Percentiles rank a stretch among this genome's conserved stretches.
phyloP scores from a whole-genome alignment of 1,140 invertebrate genomes.

The Dendrolimus kikuchii region DNA sequence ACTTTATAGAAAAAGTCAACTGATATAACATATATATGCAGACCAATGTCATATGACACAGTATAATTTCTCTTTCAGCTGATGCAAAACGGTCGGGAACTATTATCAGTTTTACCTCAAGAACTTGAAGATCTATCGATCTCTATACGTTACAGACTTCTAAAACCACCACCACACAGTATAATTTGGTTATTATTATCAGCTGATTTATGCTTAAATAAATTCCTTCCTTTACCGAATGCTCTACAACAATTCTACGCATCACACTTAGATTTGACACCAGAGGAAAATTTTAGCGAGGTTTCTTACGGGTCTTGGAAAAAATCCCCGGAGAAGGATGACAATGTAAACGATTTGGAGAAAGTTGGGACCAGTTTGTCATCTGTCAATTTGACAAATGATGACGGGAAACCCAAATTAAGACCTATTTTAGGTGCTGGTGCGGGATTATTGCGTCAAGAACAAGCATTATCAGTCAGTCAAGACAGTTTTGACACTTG shows the following conservation, averaged over 20 bases:
- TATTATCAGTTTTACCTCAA: constrained; percentile 43
- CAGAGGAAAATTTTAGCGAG: constrained; percentile 54
- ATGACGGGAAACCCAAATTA: constrained; percentile 55
- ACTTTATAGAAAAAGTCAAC: no score
- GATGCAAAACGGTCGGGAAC: constrained; percentile 62
- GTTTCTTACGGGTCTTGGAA: constrained; percentile 63
- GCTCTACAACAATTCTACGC: constrained; percentile 62
- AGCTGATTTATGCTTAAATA: constrained; percentile 57
- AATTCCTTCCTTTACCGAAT: constrained; percentile 59
- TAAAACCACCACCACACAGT: constrained; percentile 48
- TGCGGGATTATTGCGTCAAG: constrained; percentile 47
- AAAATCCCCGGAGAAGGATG: constrained; percentile 41
- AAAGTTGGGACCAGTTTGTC: constrained; percentile 41
- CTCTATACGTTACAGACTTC: constrained; percentile 45
- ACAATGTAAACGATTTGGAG: constrained; percentile 25
- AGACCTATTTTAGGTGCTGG: constrained; percentile 59
- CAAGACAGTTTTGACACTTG: constrained; percentile 50
- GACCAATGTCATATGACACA: no score
- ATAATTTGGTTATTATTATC: constrained; percentile 59
- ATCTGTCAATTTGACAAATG: constrained; percentile 45
- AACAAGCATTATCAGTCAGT: constrained; percentile 29
- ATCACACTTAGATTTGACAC: constrained; percentile 45
- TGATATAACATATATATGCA: no score
- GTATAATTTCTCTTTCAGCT: constrained; percentile 29
- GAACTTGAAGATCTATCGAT: constrained; percentile 58